phyloP scores from a whole-genome alignment of 2,888 invertebrate species.

The Sphaerophoria taeniata region DNA sequence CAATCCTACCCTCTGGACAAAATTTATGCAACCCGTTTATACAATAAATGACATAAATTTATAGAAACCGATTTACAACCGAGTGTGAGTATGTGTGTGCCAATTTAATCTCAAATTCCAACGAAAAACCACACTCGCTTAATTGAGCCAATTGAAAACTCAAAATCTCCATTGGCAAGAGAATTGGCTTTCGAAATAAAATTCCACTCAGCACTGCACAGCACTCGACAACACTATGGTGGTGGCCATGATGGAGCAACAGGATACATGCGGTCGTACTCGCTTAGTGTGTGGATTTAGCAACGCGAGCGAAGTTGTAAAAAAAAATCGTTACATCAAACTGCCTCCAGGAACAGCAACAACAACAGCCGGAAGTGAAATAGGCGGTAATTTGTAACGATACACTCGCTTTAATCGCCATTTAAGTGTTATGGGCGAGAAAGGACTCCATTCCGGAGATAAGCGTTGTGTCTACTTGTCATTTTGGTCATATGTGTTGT shows the following conservation, averaged over 20 bases:
- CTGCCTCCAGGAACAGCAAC: no score
- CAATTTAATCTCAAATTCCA: background rate
- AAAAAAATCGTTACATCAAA: slow-evolving; percentile 15
- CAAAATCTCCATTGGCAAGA: slow-evolving; percentile 47
- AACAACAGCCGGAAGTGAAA: slow-evolving; percentile 57
- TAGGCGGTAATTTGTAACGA: slow-evolving; percentile 71
- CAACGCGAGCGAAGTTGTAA: background rate
- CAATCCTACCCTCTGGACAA: slow-evolving; percentile 40
- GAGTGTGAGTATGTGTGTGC: background rate
- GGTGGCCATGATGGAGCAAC: slow-evolving; percentile 55
- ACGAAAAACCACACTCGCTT: slow-evolving; percentile 15
- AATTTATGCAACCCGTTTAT: slow-evolving; percentile 44
- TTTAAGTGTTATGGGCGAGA: slow-evolving; percentile 61
- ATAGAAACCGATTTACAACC: slow-evolving; percentile 15
- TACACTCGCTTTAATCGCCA: slow-evolving; percentile 70
- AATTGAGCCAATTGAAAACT: slow-evolving; percentile 62
- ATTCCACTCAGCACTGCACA: no score
- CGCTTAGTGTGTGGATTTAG: slow-evolving; percentile 7
- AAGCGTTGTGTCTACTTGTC: slow-evolving; percentile 41
- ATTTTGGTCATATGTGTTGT: slow-evolving; percentile 40
- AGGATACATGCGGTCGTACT: slow-evolving; percentile 55
- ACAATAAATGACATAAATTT: slow-evolving; percentile 14
- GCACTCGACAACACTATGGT: slow-evolving; percentile 22
- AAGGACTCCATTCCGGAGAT: slow-evolving; percentile 69
- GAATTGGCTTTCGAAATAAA: slow-evolving; percentile 29